These are phyloP conservation scores for Lagodon rhomboides DNA, from an alignment of 2,797 vertebrate genomes.

Conservation along the genomic window DNA sequence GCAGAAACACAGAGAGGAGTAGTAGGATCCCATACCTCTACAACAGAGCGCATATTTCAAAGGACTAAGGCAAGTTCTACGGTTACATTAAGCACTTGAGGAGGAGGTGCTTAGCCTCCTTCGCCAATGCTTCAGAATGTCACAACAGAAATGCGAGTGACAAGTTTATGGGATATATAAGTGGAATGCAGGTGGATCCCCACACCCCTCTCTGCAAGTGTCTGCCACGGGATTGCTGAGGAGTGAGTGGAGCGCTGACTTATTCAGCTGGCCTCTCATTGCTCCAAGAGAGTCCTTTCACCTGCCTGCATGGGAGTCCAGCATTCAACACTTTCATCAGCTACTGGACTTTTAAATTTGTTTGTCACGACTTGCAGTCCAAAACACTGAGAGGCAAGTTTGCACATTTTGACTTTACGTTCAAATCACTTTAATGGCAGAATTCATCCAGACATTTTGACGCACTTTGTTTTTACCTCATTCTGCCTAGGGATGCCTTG, in stretches of 20 bases:
- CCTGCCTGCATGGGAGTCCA: constrained; percentile 55
- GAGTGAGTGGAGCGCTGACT: constrained; percentile 79
- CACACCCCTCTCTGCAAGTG: constrained; percentile 55
- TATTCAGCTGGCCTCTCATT: constrained; percentile 78
- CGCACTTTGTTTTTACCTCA: constrained; percentile 24
- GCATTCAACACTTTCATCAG: constrained; percentile 57
- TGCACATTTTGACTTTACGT: constrained; percentile 48
- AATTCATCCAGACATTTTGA: constrained; percentile 45
- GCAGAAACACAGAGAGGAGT: constrained; percentile 63
- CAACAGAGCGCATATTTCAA: constrained; percentile 53
- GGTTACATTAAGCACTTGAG: constrained; percentile 39
- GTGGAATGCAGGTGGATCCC: constrained; percentile 43
- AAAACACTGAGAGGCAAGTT: constrained; percentile 60
- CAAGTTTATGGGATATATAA: constrained; percentile 65
- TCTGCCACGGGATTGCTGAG: constrained; percentile 74
- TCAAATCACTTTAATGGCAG: constrained; percentile 23
- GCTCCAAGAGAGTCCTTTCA: constrained; percentile 78
- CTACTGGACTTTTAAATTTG: constrained; percentile 46
- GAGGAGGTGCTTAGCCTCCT: constrained; percentile 28
- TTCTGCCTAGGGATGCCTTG: constrained; percentile 65
- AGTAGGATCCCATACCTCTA: constrained; percentile 38
- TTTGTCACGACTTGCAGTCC: constrained; percentile 57
- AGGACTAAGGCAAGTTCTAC: constrained; percentile 58
- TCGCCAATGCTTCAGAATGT: constrained; percentile 35
- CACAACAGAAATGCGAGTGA: constrained; percentile 50